Base-by-base conservation (phyloP, 1,140 invertebrate species). In the Heliconius himera region DNA sequence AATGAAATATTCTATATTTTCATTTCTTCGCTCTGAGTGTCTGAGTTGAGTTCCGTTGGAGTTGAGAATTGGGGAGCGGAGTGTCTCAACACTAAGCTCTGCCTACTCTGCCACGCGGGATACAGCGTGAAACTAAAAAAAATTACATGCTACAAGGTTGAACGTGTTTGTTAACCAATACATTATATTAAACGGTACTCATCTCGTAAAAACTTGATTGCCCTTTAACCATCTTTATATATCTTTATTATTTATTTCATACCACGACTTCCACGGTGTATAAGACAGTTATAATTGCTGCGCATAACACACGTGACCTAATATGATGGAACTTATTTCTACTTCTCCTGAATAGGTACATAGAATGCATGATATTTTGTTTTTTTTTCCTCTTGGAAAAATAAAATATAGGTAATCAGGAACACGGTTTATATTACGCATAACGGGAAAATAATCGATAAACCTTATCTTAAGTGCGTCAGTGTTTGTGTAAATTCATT, bases 161-260 rank as follows among this genome's bases (percentile, higher is more conserved):
- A 5, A 9, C 1, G 60, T 26, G 60, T 29, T 26, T 26, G 8
- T 26, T 29, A 29, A 66, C 54, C 20, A 3, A 29, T 66, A 66
- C 22, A 26, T 66, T 26, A 16, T 29, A 22, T 66, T 66, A 29
- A 76, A 76, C 74, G 74, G 74, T 36, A 76, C 9, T 75, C 74
- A 76, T 76, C 36, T 76, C 20, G 36, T 66, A 76, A 76, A 76
- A 76, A 66, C 20, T 76, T 29, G 74, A 66, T 38, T 66, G 74
- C 70, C 51, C 74, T 76, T 76, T 29, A 26, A 66, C 41, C 51
- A 66, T 22, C 41, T 22, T 54, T 20, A 56, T 51, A 51, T 54
- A 29, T 56, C 51, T 29, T 74, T 74, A 33, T 74, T 33, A 74
- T 74, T 54, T 74, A 54, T 56, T 36, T 74, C 49, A 74, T 56